Base-by-base conservation (phyloP, 2,113 vertebrate species). In the Mesocricetus auratus region DNA sequence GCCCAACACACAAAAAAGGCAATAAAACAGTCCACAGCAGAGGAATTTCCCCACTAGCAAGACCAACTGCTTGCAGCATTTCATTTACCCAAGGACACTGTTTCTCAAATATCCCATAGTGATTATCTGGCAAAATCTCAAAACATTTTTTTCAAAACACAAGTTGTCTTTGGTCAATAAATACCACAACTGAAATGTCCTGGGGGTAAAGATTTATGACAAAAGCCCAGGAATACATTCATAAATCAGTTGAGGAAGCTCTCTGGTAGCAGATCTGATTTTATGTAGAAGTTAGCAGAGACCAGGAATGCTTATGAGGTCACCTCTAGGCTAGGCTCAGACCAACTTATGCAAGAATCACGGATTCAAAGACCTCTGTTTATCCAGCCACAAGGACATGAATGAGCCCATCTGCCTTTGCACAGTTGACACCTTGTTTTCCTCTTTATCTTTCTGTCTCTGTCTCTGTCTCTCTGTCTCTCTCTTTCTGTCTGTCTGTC, bases 131-230 rank as follows among this genome's bases (percentile, higher is more conserved):
- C 98, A 98, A 97, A 86, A 96, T 98, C 99, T 99, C 99, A 99
- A 99, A 98, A 98, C 98, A 98, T 98, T 99, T 98, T 96, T 98
- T 98, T 77, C 86, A 85, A 86, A 98, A 98, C 97, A 89, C 98
- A 99, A 98, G 98, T 98, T 98, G 98, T 98, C 98, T 99, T 98
- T 98, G 99, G 99, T 99, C 99, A 99, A 99, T 99, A 99, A 99
- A 99, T 99, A 99, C 98, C 98, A 98, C 98, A 98, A 98, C 97
- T 98, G 98, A 99, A 98, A 98, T 98, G 98, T 99, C 99, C 98
- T 98, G 90, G 94, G 98, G 98, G 97, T 98, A 98, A 99, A 99
- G 99, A 99, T 99, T 99, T 99, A 99, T 99, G 98, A 98, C 98
- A 98, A 97, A 96, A 99, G 98, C 95, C 97, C 97, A 98, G 96